phyloP scores from a whole-genome alignment of 2,113 vertebrate genomes.

The Otocyon megalotis region DNA sequence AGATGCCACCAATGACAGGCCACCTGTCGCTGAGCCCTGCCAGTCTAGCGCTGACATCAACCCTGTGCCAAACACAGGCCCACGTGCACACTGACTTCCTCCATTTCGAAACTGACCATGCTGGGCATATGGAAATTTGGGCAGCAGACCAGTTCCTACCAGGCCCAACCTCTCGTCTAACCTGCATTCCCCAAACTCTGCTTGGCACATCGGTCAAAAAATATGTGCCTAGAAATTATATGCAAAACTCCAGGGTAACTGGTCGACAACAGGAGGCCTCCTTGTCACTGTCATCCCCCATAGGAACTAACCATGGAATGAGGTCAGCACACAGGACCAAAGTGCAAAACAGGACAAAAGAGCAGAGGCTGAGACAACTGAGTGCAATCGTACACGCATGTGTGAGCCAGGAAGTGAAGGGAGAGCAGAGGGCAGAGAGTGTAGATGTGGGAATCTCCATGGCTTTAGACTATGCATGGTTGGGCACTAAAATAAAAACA shows the following conservation, averaged over 20 bases:
- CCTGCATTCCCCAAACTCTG: accelerated
- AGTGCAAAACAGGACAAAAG: no score
- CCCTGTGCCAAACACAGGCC: background rate
- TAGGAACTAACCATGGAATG: accelerated
- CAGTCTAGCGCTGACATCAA: accelerated
- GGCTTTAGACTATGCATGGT: accelerated
- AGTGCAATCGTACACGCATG: accelerated
- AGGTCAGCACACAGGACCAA: no score
- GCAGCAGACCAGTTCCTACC: background rate
- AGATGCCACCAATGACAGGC: accelerated
- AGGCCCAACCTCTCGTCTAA: accelerated
- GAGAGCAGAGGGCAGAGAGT: accelerated
- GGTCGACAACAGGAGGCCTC: accelerated
- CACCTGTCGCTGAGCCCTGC: accelerated
- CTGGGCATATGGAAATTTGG: accelerated
- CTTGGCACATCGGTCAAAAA: background rate
- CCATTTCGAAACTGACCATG: accelerated
- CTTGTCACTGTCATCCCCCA: accelerated
- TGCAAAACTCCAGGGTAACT: background rate
- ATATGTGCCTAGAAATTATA: background rate
- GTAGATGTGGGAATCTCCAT: accelerated
- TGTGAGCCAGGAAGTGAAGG: background rate
- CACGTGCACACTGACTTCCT: no score
- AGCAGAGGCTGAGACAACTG: accelerated
- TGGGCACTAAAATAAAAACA: accelerated